These are phyloP conservation scores for Schizotus pectinicornis DNA, from an alignment of 2,888 invertebrate species.

Conservation along the genomic window DNA sequence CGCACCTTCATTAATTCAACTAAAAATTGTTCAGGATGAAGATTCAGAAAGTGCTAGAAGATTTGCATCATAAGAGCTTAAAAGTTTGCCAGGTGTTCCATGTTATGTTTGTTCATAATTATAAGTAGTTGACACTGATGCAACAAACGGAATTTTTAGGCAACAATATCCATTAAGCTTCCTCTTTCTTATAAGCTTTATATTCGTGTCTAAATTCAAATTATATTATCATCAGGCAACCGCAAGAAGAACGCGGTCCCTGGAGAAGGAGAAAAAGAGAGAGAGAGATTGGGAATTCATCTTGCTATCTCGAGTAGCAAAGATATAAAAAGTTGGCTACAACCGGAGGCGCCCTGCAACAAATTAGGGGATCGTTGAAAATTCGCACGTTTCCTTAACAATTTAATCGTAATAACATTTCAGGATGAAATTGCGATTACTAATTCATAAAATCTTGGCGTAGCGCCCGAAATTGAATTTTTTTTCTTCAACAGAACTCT, in stretches of 20 bases:
- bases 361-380: no score
- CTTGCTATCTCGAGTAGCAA: background rate
- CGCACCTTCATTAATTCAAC: no score
- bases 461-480: no score
- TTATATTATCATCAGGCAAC: slow-evolving; percentile 33
- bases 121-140: background rate
- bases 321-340: background rate
- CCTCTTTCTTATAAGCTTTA: slow-evolving; percentile 14
- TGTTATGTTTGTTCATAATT: background rate
- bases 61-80: no score
- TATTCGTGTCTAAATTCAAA: slow-evolving; percentile 30
- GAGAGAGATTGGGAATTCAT: slow-evolving; percentile 24
- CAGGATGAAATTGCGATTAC: no score
- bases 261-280: slow-evolving; percentile 24
- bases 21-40: no score
- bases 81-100: background rate
- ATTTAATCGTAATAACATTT: no score
- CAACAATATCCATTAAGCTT: slow-evolving; percentile 7
- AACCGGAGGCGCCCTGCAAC: no score
- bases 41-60: no score
- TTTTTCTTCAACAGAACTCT: no score
- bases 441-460: no score
- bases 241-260: slow-evolving; percentile 27
- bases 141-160: background rate
- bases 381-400: no score